Evolutionary conservation across 2,888 invertebrate genomes (phyloP), one percentile per base, ranked within the genome.

Genomic region (Standfussiana lucernea): DNA sequence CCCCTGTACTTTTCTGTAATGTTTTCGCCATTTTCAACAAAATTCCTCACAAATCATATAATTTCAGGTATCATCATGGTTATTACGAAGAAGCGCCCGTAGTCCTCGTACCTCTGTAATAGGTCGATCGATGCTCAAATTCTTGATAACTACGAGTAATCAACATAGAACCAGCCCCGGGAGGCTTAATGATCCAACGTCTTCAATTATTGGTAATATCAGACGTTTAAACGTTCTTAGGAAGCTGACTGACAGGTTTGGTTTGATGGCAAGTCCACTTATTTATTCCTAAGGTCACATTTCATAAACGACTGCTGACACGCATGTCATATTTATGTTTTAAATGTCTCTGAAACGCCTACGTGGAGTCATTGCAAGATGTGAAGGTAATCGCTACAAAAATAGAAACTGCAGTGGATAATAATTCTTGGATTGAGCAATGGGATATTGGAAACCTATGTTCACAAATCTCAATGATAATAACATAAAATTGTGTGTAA

Each of bases 11-110:
- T 96, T 96, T 95, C 95, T 95, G 95, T 96, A 96, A 96, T 96
- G 95, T 96, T 96, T 96, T 96, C 96, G 96, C 96, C 96, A 95
- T 96, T 96, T 96, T 94, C 95, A 96, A 96, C 96, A 96, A 96
- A 96, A 96, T 96, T 96, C 96, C 96, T 89, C 92, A 95, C 96
- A 96, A 96, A 96, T 96, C 95, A 93, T 96, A 96, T 96, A 96
- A 96, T 96, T 96, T 96, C 94, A 93, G 94, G 92, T 93, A 94
- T 96, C 94, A 96, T 96, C 96, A 96, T 96, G 94, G 95, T 96
- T 95, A 96, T 96, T 96, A 96, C 94, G 96, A 94, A 93, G 95
- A 95, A 94, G 95, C 95, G 95, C 93, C 95, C 93, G 95, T 93
- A 93, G 94, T 93, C 93, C 90, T 93, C 93, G 93, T 92, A 93